Evolutionary conservation across 2,797 vertebrate species (phyloP).

Genomic region (Chanos chanos): DNA sequence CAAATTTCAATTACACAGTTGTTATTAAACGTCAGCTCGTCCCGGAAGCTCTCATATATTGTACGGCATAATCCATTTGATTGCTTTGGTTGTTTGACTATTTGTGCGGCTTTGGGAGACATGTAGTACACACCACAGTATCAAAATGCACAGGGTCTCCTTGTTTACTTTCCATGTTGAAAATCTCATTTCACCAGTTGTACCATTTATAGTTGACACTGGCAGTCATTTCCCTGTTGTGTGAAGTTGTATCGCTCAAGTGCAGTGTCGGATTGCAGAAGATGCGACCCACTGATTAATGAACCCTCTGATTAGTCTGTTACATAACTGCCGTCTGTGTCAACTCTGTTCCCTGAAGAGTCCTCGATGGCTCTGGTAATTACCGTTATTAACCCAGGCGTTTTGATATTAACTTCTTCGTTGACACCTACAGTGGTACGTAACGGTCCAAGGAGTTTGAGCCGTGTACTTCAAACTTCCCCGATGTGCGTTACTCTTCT

Average conservation of each 20-base stretch:
- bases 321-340: slow-evolving; percentile 28
- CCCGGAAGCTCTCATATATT: slow-evolving; percentile 32
- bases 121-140: too few relatives aligned
- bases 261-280: not conserved
- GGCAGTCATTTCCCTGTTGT: not conserved
- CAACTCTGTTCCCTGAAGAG: slow-evolving; percentile 9
- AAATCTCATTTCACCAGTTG: too few relatives aligned
- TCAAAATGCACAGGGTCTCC: too few relatives aligned
- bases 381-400: slow-evolving; percentile 9
- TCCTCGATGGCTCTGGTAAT: slow-evolving; percentile 24
- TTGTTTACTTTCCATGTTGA: too few relatives aligned
- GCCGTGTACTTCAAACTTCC: too few relatives aligned
- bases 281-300: slow-evolving; percentile 13
- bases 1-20: slow-evolving; percentile 41
- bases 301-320: slow-evolving; percentile 7
- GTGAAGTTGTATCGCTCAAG: not conserved
- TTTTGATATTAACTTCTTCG: slow-evolving; percentile 16
- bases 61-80: slow-evolving; percentile 44
- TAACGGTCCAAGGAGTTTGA: too few relatives aligned
- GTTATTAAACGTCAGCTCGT: slow-evolving; percentile 32
- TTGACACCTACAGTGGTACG: too few relatives aligned
- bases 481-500: too few relatives aligned
- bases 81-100: slow-evolving; percentile 8
- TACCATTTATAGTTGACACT: too few relatives aligned
- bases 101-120: slow-evolving; percentile 6